These are phyloP conservation scores for Menidia beryllina DNA, from an alignment of 2,113 vertebrate species.

Conservation along the genomic window DNA sequence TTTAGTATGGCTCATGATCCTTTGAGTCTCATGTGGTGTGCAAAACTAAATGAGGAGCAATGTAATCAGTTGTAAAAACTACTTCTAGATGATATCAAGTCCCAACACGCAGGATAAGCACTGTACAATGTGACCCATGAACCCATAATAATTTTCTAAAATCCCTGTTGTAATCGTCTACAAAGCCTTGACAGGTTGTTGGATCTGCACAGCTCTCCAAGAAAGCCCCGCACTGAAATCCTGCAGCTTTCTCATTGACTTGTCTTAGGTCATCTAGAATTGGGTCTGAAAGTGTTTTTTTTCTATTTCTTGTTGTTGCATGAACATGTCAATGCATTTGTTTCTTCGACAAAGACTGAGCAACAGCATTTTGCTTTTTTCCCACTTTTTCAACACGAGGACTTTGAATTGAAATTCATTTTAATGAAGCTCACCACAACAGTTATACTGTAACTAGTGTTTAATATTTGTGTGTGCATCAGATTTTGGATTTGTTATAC, in stretches of 20 bases:
- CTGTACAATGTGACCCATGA: slow-evolving; percentile 68
- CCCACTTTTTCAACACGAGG: no score
- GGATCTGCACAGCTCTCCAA: slow-evolving; percentile 57
- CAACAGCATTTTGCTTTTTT: no score
- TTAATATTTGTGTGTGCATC: no score
- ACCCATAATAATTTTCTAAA: slow-evolving; percentile 71
- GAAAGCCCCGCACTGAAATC: slow-evolving; percentile 77
- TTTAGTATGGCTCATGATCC: slow-evolving; percentile 24
- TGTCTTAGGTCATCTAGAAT: slow-evolving; percentile 67
- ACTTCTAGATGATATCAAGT: slow-evolving; percentile 63
- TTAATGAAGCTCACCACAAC: no score
- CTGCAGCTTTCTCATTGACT: slow-evolving; percentile 75
- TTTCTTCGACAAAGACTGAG: neutral
- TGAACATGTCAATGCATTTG: slow-evolving; percentile 51
- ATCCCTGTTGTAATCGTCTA: slow-evolving; percentile 67
- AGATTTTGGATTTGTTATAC: no score
- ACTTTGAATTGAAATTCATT: no score
- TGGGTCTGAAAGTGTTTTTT: slow-evolving; percentile 62
- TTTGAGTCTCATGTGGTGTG: slow-evolving; percentile 27
- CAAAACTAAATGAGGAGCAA: slow-evolving; percentile 63
- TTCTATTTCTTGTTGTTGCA: slow-evolving; percentile 60
- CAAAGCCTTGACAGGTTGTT: slow-evolving; percentile 60
- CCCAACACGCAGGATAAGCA: slow-evolving; percentile 59
- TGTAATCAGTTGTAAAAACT: slow-evolving; percentile 68
- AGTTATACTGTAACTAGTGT: no score